A percentile compares a stretch with the other conserved stretches of the same genome.
These are phyloP conservation scores for Macrophya alboannulata DNA, from an alignment of 2,888 invertebrate genomes.

Conservation along the genomic window DNA sequence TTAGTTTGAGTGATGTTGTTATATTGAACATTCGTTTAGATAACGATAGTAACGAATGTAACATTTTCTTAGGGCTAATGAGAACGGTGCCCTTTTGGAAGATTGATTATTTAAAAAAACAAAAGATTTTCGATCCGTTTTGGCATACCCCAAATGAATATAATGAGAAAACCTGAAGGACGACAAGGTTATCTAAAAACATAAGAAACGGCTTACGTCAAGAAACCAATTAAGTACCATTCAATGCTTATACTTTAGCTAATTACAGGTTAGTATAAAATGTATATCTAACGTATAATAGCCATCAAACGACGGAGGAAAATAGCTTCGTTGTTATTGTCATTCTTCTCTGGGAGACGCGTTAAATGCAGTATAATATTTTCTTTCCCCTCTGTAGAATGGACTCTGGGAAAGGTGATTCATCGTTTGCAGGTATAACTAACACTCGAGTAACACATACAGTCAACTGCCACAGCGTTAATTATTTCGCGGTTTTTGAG, in stretches of 20 bases:
- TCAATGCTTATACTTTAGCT: background rate
- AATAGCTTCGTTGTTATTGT: background rate
- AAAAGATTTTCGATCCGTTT: background rate
- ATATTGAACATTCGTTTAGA: too few species aligned
- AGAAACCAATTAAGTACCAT: background rate
- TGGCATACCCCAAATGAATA: background rate
- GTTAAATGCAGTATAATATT: background rate
- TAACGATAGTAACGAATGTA: too few species aligned
- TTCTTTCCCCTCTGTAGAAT: background rate
- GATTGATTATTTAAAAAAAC: too few species aligned
- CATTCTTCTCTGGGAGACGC: background rate
- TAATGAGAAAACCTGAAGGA: background rate
- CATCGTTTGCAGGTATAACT: background rate
- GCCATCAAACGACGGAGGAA: background rate
- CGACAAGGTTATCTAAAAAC: background rate
- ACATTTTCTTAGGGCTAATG: too few species aligned
- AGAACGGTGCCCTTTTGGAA: too few species aligned
- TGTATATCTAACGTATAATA: background rate
- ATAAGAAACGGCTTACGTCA: background rate
- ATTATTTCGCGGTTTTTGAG: slow-evolving; percentile 5
- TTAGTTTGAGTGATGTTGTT: too few species aligned
- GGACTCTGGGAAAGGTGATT: background rate
- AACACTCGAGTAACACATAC: background rate
- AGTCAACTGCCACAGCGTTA: background rate
- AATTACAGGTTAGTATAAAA: background rate